A percentile compares a stretch with the other conserved stretches of the same genome.
Conservation (phyloP, 2,797 vertebrate species). For the Paratrypauchen microcephalus region DNA sequence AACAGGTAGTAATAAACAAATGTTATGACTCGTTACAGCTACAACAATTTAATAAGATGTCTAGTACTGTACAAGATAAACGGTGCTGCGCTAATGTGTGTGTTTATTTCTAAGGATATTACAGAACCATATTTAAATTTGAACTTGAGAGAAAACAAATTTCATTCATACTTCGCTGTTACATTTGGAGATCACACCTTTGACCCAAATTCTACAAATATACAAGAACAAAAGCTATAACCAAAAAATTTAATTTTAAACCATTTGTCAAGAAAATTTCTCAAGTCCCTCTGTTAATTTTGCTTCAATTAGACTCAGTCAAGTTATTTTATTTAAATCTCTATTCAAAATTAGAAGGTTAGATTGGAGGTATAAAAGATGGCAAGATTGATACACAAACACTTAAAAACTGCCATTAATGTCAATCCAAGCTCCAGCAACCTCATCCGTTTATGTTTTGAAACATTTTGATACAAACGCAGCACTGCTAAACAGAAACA, state of each 20-base stretch:
- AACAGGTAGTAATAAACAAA: slow-evolving; percentile 28
- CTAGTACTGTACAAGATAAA: neutral
- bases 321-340: too few species aligned
- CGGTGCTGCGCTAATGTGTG: too few species aligned
- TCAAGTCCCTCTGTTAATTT: too few species aligned
- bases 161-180: neutral
- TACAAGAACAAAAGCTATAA: neutral
- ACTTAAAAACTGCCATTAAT: neutral
- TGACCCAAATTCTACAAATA: neutral
- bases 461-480: neutral
- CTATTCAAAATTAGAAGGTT: too few species aligned
- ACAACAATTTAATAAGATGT: neutral
- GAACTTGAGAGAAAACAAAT: neutral
- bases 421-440: neutral
- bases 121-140: neutral
- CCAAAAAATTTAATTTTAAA: too few species aligned
- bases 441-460: neutral
- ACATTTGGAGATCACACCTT: neutral
- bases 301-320: neutral
- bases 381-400: neutral
- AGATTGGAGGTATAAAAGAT: neutral
- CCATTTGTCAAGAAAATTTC: too few species aligned
- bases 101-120: too few species aligned
- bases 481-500: neutral
- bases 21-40: neutral